Base-by-base conservation (phyloP, 2,113 vertebrate species). In the Sylvicapra grimmia region DNA sequence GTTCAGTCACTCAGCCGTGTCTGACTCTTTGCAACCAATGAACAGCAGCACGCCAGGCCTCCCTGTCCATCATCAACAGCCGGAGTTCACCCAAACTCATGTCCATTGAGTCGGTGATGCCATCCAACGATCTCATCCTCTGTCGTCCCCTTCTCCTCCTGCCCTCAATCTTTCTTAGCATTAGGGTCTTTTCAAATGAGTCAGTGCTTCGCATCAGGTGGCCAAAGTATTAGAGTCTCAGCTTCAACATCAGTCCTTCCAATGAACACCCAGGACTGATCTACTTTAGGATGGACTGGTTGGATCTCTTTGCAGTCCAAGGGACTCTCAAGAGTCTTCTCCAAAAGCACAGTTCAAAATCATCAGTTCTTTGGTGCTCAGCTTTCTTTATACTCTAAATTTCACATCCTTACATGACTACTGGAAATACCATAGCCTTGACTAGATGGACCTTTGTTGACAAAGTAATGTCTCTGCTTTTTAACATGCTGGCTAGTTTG, bases 151-250 rank as follows among this genome's bases (percentile, higher is more conserved):
- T 75, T 75, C 10, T 75, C 10, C 68, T 75, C 21, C 68, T 75
- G 21, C 68, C 19, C n/a, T 13, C 10, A 75, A 75, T 23, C n/a
- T 40, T 40, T 40, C 19, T 11, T 21, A 75, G 19, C 19, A 75
- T 40, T 6, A 75, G n/a, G n/a, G 8, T 75, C n/a, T 40, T 75
- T 75, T 40, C 68, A 23, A 25, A 40, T 75, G 68, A 40, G 68
- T 75, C 68, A 75, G 19, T 0, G 0, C 5, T 75, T 75, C 3
- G 0, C 68, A 40, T 40, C 10, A 23, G n/a, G 68, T 75, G 19
- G 19, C n/a, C 68, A 75, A 40, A 75, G n/a, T 23, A 23, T 75
- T 75, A 23, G 68, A 72, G 68, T 23, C 21, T 75, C 68, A 75
- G 68, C 68, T 75, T 40, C 19, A 75, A 12, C 68, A 6, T 75